Evolutionary conservation across 2,797 vertebrate genomes (phyloP), one percentile per base, ranked within the genome.

Genomic region (Hippopotamyrus pictus): DNA sequence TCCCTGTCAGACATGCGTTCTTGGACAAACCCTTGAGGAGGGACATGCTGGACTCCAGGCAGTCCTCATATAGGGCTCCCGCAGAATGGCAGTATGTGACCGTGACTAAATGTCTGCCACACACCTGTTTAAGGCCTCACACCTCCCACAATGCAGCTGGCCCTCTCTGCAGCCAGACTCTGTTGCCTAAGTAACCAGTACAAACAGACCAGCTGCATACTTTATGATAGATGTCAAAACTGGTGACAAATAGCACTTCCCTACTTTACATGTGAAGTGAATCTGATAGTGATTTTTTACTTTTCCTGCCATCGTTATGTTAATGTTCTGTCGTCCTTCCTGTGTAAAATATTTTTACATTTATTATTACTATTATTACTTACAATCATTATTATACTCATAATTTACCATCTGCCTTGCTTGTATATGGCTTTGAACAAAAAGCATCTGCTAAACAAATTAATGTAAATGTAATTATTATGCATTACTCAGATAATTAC

Each of bases 151-250:
- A 93, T 95, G 95, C 94, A 95, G 94, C 96, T 95, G 93, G 94
- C 22, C 48, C 94, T 94, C 92, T 94, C 90, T 92, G 94, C 94
- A 92, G 91, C 50, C 91, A 92, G 89, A 92, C 90, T 89, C 89
- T 7, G 95, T 95, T 95, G 94, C 95, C 95, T 95, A 95, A 93
- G 96, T 91, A 94, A 96, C 96, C 93, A 93, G 93, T 94, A 95
- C 94, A 94, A 94, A 92, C 90, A 91, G 91, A 89, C 93, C 92
- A 94, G 94, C 95, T 96, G 95, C 94, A 95, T 29, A 17, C 12
- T 37, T 73, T 73, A 41, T 29, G 79, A 22, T 57, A 14, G 37
- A 79, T 65, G 82, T 89, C 57, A 89, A 50, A 69, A 19, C 22
- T 86, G 57, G n/a, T 65, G 44, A 37, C 83, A 12, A 69, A 86